Evolutionary conservation across 2,113 vertebrate species (phyloP).

Genomic region (Mastomys coucha): DNA sequence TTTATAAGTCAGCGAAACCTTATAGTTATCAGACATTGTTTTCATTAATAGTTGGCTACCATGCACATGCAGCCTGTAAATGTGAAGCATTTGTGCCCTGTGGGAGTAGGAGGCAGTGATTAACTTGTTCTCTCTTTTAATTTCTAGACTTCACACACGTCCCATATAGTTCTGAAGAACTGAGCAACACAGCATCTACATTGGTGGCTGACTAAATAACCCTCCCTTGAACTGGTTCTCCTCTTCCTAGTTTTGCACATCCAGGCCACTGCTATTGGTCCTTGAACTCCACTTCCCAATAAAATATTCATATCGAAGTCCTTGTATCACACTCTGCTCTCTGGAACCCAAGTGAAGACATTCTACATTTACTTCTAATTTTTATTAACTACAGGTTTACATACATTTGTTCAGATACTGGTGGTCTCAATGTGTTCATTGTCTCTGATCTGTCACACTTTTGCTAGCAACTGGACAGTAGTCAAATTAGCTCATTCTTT

Average conservation of each 20-base stretch:
- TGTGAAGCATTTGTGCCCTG: neutral
- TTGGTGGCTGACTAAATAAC: neutral
- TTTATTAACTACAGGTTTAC: constrained; percentile 6
- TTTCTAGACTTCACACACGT: neutral
- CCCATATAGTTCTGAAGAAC: neutral
- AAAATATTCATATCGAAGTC: neutral
- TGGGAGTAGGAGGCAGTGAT: neutral
- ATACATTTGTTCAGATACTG: neutral
- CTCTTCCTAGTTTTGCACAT: neutral
- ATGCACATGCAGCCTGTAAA: neutral
- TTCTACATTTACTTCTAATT: constrained; percentile 22
- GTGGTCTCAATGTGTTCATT: neutral
- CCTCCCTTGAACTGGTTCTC: neutral
- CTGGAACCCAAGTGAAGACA: neutral
- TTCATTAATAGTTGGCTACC: neutral
- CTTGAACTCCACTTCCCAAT: neutral
- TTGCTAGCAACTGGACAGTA: neutral
- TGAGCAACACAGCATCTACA: neutral
- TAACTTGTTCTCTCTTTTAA: neutral
- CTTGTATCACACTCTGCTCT: neutral
- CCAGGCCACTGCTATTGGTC: neutral
- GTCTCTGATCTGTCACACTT: neutral
- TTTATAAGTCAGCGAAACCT: neutral
- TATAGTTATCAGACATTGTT: neutral
- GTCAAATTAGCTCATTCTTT: neutral